A percentile compares a stretch with the other conserved stretches of the same genome.
Evolutionary conservation across 2,113 vertebrate species (phyloP).

Genomic region (Maccullochella peelii): DNA sequence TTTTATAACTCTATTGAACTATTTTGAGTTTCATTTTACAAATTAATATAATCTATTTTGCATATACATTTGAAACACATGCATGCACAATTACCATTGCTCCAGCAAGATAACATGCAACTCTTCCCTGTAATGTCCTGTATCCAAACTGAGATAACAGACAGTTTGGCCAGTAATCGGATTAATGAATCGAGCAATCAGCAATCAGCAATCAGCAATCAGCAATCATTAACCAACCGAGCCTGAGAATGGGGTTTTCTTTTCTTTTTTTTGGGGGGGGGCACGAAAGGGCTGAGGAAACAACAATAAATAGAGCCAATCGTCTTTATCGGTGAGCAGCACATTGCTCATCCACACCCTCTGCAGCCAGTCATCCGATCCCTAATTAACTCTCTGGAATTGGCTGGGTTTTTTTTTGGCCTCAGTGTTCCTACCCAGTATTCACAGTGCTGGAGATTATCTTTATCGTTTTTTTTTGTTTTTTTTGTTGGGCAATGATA

Average conservation of each 20-base stretch:
- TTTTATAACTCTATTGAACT: background rate
- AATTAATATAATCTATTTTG: background rate
- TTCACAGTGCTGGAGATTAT: constrained; percentile 68
- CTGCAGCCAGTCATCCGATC: constrained; percentile 71
- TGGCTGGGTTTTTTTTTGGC: constrained; percentile 51
- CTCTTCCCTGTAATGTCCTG: constrained; percentile 59
- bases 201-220: constrained; percentile 66
- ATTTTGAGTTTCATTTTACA: background rate
- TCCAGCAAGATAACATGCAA: constrained; percentile 47
- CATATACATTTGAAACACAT: constrained; percentile 3
- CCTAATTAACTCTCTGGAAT: constrained; percentile 79
- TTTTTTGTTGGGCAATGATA: constrained; percentile 49
- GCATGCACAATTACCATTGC: constrained; percentile 45
- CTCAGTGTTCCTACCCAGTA: constrained; percentile 45
- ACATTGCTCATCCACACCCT: constrained; percentile 76
- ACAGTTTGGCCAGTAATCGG: constrained; percentile 60
- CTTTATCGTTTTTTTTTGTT: constrained; percentile 33
- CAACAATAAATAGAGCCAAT: constrained; percentile 71
- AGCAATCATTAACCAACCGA: constrained; percentile 58
- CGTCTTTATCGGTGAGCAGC: constrained; percentile 74
- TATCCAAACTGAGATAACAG: constrained; percentile 56
- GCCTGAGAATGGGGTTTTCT: constrained; percentile 24
- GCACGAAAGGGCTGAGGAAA: constrained; percentile 48
- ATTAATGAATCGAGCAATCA: constrained; percentile 70
- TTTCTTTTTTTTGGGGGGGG: background rate